Evolutionary conservation across 2,888 invertebrate species (phyloP), one percentile per base, ranked within the genome.

Genomic region (Diarsia rubi): DNA sequence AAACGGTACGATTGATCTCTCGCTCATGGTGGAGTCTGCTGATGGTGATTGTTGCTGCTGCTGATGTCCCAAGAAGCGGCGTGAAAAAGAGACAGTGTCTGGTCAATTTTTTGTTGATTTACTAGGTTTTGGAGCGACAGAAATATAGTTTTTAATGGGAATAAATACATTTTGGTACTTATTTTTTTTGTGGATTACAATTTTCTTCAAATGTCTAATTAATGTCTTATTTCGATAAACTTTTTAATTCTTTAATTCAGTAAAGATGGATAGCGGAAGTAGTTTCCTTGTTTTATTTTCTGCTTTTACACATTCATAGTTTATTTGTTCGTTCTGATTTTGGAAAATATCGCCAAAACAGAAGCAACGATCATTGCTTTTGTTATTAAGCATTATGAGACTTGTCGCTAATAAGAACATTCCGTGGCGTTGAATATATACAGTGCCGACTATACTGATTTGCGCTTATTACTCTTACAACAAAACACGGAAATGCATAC

Each of bases 21-120:
- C 97, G 93, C 96, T 97, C 96, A 97, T 96, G 19, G 96, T 96
- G 12, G 97, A 97, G 90, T 97, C 97, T 27, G 96, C 97, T 57
- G 97, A 97, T 24, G 97, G 97, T 2, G 97, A 97, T 83, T 97
- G 97, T 88, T 95, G 95, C 84, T 96, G 96, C 90, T 95, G 95
- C 94, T 95, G 94, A 6, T 6, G 91, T 89, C 87, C 75, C 70
- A 47, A 73, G 69, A 54, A 70, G 80, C 64, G 73, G 93, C 95
- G 93, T 94, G 95, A 90, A 95, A 95, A 93, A 94, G 89, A 93
- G 82, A 93, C 71, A 88, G 75, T 74, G 47, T 65, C 24, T 31
- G 3, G 67, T 74, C 3, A 84, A 45, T 73, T 78, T 77, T 71
- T 62, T 31, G 37, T 59, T 24, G n/a, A 63, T 47, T 21, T 65